Percentiles rank a stretch among this genome's conserved stretches.
phyloP scores from a whole-genome alignment of 2,888 invertebrate species.

The Protodeltote pygarga region DNA sequence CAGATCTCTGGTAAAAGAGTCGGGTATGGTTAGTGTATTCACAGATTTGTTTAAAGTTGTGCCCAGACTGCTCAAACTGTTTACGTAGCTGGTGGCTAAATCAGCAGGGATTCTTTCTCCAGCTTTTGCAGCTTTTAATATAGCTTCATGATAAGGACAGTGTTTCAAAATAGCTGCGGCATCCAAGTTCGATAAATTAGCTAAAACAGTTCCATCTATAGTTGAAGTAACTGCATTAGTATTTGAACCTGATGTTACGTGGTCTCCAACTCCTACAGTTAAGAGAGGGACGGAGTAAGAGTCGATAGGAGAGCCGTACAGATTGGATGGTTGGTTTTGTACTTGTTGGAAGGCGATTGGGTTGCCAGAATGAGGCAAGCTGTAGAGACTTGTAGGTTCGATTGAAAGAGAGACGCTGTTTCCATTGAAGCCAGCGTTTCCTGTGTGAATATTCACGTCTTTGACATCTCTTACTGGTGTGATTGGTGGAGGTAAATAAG shows the following conservation, averaged over 20 bases:
- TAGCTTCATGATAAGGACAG: conserved; percentile 84
- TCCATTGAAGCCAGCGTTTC: conserved; percentile 51
- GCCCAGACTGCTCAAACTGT: conserved; percentile 83
- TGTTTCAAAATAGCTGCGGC: conserved; percentile 83
- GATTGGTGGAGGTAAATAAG: conserved; percentile 90
- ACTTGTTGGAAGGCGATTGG: conserved; percentile 80
- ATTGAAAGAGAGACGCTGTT: conserved; percentile 76
- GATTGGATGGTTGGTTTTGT: conserved; percentile 62
- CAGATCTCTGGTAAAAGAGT: conserved; percentile 68
- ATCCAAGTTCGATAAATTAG: conserved; percentile 74
- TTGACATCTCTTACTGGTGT: conserved; percentile 88
- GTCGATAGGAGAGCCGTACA: conserved; percentile 80
- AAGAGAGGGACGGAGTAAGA: conserved; percentile 84
- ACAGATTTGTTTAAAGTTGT: conserved; percentile 81
- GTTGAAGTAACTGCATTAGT: conserved; percentile 73
- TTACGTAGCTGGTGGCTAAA: conserved; percentile 83
- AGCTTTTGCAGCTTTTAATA: conserved; percentile 75
- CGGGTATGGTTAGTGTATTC: conserved; percentile 61
- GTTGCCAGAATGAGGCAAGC: conserved; percentile 79
- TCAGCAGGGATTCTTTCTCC: conserved; percentile 81
- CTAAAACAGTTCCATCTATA: conserved; percentile 73
- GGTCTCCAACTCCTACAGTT: conserved; percentile 82
- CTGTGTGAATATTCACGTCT: conserved; percentile 71
- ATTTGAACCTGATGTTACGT: conserved; percentile 79
- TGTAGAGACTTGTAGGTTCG: conserved; percentile 83